Base-by-base conservation (phyloP, 2,113 vertebrate genomes). In the Loxodonta africana region DNA sequence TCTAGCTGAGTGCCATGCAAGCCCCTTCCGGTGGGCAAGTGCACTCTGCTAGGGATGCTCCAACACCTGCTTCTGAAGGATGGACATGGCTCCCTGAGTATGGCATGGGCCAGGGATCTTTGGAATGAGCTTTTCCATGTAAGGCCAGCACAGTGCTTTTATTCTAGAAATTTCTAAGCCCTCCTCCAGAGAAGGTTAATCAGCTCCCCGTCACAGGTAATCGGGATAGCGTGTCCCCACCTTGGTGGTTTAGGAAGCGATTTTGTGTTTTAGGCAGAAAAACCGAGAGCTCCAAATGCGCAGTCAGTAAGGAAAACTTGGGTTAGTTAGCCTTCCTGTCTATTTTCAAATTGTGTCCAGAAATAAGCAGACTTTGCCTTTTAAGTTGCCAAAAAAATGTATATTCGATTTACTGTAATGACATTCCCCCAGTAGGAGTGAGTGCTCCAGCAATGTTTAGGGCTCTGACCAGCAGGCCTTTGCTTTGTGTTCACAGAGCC, bases 41-140 rank as follows among this genome's bases (percentile, higher is more conserved):
- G 99, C 99, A 53, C 99, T 99, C 98, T 99, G 99, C 98, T 99
- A 99, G 99, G 90, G 99, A 99, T 1, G 99, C 99, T 69, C 99
- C 99, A 9, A 98, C 99, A 0, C 98, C 99, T 96, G 99, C 99
- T 81, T 99, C 99, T 7, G 99, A 99, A 99, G 96, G 99, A 99
- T 4, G 99, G 99, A 67, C 99, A 99, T 0, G 99, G 99, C 1
- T 99, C 99, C 98, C 99, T 99, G 4, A 99, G 99, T 98, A 99
- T 99, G 99, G 99, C 99, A 8, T 99, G 99, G 8, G 99, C 99
- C 99, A 99, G 99, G 99, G 98, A 99, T 99, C 20, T 99, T 99
- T 0, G 99, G 99, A 94, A 74, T 94, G 2, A 26, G 82, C 0
- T 30, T 96, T 28, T 44, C 94, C 1, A 96, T 92, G 93, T 98